Evolutionary conservation across 1,140 invertebrate species (phyloP).

Genomic region (Spodoptera frugiperda): DNA sequence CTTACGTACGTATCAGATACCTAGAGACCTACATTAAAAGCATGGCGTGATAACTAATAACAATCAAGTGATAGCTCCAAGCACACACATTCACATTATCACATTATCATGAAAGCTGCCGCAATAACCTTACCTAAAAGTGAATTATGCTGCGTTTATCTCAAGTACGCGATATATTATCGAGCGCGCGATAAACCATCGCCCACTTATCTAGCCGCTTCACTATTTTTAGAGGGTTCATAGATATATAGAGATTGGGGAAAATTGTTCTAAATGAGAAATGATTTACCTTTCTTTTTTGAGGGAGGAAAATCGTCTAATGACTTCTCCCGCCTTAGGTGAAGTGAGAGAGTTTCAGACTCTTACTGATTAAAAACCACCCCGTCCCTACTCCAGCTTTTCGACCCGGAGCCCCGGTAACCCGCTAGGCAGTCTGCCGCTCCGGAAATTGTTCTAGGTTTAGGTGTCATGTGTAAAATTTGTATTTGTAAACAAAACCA

Average conservation of each 20-base stretch:
- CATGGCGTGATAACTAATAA: constrained; percentile 41
- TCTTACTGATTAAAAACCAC: too few relatives aligned
- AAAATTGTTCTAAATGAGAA: not conserved
- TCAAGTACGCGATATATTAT: constrained; percentile 43
- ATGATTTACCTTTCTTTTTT: too few relatives aligned
- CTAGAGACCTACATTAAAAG: constrained; percentile 28
- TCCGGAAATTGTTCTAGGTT: too few relatives aligned
- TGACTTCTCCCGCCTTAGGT: too few relatives aligned
- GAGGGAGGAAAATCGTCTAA: too few relatives aligned
- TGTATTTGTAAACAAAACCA: too few relatives aligned
- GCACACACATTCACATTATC: constrained; percentile 23
- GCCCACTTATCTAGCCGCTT: constrained; percentile 15
- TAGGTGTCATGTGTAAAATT: too few relatives aligned
- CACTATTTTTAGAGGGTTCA: constrained; percentile 34
- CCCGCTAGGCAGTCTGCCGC: too few relatives aligned
- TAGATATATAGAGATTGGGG: constrained; percentile 18
- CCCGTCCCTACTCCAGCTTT: too few relatives aligned
- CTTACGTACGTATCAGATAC: not conserved
- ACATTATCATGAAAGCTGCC: constrained; percentile 43
- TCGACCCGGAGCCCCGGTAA: too few relatives aligned
- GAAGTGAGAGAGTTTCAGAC: too few relatives aligned
- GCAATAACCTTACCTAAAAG: constrained; percentile 43
- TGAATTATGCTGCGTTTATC: constrained; percentile 38
- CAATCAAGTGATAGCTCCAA: constrained; percentile 13
- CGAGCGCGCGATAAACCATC: constrained; percentile 10